phyloP scores from a whole-genome alignment of 2,797 vertebrate genomes.

The Thaleichthys pacificus region DNA sequence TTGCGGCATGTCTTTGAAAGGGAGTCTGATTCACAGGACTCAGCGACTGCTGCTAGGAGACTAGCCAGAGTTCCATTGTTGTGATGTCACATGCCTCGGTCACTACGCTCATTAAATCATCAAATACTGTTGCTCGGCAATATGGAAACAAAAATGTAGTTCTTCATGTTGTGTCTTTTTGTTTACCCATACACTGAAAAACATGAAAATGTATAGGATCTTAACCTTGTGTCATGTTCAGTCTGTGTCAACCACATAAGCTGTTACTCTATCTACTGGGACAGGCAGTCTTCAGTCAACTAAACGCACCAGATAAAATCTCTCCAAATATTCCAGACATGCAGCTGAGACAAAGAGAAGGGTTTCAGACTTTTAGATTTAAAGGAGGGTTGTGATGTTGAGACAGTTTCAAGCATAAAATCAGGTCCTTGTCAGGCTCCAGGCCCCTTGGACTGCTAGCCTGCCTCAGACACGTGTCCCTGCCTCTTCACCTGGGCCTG shows the following conservation, averaged over 20 bases:
- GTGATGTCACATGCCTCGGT: conserved; percentile 27
- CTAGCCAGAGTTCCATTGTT: conserved; percentile 27
- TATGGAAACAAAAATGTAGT: neutral
- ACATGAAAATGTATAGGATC: conserved; percentile 1
- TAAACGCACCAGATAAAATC: conserved; percentile 52
- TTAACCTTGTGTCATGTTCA: conserved; percentile 25
- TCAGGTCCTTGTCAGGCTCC: conserved; percentile 19
- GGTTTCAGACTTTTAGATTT: neutral
- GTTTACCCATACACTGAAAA: too few species aligned
- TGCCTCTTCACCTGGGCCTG: conserved; percentile 18
- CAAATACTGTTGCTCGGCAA: neutral
- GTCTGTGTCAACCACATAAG: conserved; percentile 14
- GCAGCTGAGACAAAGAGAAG: conserved; percentile 46
- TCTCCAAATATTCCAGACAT: conserved; percentile 53
- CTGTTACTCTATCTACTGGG: conserved; percentile 32
- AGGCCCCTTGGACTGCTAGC: neutral
- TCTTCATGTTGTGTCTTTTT: too few species aligned
- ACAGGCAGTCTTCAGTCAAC: conserved; percentile 40
- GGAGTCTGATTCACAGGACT: conserved; percentile 37
- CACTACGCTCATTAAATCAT: conserved; percentile 42
- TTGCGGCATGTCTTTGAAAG: conserved; percentile 39
- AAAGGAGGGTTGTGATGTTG: conserved; percentile 14
- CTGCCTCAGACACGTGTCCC: conserved; percentile 5
- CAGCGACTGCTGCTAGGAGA: conserved; percentile 22
- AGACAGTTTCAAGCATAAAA: conserved; percentile 41